phyloP scores from a whole-genome alignment of 2,888 invertebrate species.

The Lepidonotus clava region DNA sequence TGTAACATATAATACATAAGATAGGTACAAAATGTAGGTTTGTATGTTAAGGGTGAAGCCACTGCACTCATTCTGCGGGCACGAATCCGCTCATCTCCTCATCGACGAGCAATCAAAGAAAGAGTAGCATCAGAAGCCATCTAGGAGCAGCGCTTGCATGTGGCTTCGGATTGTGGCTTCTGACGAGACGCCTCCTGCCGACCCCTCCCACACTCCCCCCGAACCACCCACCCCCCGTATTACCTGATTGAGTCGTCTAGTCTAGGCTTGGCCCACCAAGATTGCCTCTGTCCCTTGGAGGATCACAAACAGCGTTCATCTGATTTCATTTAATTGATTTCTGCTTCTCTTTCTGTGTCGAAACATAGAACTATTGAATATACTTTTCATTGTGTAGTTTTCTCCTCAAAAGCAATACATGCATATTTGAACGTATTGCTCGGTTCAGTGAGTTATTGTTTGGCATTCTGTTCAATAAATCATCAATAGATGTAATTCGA shows the following conservation, averaged over 20 bases:
- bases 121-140: not conserved
- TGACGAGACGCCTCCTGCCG: not conserved
- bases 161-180: conserved; percentile 19
- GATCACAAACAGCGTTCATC: conserved; percentile 14
- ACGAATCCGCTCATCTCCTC: not conserved
- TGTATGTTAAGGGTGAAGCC: too few relatives aligned
- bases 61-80: too few relatives aligned
- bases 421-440: too few relatives aligned
- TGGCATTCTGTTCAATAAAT: too few relatives aligned
- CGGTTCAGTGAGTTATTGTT: too few relatives aligned
- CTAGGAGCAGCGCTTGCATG: not conserved
- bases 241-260: not conserved
- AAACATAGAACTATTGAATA: too few relatives aligned
- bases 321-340: not conserved
- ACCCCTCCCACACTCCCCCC: not conserved
- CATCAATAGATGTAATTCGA: too few relatives aligned
- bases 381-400: too few relatives aligned
- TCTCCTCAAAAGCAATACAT: too few relatives aligned
- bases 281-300: not conserved
- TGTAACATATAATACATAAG: too few relatives aligned
- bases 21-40: too few relatives aligned
- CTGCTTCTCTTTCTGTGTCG: too few relatives aligned
- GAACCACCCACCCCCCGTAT: not conserved
- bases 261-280: not conserved
- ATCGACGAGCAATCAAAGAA: conserved; percentile 4